Percentiles rank a stretch among this genome's conserved stretches.
Conservation (phyloP, 2,888 invertebrate species). For the Mylabris sibirica region DNA sequence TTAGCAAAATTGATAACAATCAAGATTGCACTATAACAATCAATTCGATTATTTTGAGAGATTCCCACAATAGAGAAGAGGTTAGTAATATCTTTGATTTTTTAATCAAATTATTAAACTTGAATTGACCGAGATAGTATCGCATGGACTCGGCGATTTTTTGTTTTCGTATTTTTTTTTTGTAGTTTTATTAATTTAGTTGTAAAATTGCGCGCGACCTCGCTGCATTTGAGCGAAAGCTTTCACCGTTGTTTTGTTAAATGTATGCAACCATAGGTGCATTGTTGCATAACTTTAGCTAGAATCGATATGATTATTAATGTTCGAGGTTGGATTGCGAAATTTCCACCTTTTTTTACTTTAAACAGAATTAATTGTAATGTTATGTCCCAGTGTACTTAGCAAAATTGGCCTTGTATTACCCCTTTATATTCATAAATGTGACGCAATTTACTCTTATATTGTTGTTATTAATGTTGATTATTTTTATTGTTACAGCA, state of each 20-base stretch:
- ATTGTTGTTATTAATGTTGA: constrained; percentile 3
- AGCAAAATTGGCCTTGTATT: constrained; percentile 52
- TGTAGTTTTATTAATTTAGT: background rate
- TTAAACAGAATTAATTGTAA: constrained; percentile 28
- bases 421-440: constrained; percentile 57
- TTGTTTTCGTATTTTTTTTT: background rate
- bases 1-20: constrained; percentile 6
- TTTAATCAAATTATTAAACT: background rate
- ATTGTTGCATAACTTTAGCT: constrained; percentile 23
- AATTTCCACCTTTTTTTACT: constrained; percentile 6
- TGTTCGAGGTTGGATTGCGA: constrained; percentile 14
- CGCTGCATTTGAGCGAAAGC: background rate
- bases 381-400: constrained; percentile 45
- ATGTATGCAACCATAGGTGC: constrained; percentile 32
- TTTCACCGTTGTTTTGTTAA: background rate
- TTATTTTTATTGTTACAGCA: constrained; percentile 37
- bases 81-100: background rate
- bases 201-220: background rate
- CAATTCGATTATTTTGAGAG: background rate
- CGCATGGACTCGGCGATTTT: background rate
- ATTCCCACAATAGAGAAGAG: constrained; percentile 3
- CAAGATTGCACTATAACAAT: constrained; percentile 12
- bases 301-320: background rate
- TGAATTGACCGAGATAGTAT: background rate
- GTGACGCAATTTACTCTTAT: constrained; percentile 56